Base-by-base conservation (phyloP, 2,888 invertebrate genomes). In the Erebia aethiops region DNA sequence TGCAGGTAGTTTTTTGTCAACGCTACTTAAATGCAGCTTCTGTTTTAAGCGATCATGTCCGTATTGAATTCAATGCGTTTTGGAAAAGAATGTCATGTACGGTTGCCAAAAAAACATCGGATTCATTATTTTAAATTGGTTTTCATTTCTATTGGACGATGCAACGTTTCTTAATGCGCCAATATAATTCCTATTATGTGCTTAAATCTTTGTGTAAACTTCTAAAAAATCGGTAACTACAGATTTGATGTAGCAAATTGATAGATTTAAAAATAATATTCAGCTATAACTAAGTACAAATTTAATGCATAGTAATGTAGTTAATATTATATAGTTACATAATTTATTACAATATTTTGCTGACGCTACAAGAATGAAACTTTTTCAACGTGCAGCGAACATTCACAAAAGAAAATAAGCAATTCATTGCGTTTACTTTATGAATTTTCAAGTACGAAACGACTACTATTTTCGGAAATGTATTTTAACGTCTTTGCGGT, bases 21-120 rank as follows among this genome's bases (percentile, higher is more conserved):
- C 74, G 76, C 74, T 77, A 75, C 78, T 77, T 78, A 78, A 79
- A 77, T 78, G 73, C 75, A 70, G 76, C 78, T 80, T 76, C 78
- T 85, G 86, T 81, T 88, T 81, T 82, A 84, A 79, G 82, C 79
- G 80, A 82, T 80, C 81, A 83, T 79, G 83, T 81, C 81, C 84
- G 84, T 86, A 86, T 88, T 89, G 87, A 84, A 87, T 86, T 84
- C 81, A 86, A 85, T 86, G 80, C 77, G 79, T 80, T 84, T 86
- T 84, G 80, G 81, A 77, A 77, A 81, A 79, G 75, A 79, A 75
- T 77, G 73, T 73, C 52, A 14, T n/a, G 79, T 79, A 80, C 76
- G 14, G 80, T 73, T 67, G 57, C 76, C 72, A 80, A 71, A 77
- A 71, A 75, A 76, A 65, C 16, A 14, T 14, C 8, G 13, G 13